These are phyloP conservation scores for Harpegnathos saltator DNA, from an alignment of 1,140 invertebrate species.

Conservation along the genomic window DNA sequence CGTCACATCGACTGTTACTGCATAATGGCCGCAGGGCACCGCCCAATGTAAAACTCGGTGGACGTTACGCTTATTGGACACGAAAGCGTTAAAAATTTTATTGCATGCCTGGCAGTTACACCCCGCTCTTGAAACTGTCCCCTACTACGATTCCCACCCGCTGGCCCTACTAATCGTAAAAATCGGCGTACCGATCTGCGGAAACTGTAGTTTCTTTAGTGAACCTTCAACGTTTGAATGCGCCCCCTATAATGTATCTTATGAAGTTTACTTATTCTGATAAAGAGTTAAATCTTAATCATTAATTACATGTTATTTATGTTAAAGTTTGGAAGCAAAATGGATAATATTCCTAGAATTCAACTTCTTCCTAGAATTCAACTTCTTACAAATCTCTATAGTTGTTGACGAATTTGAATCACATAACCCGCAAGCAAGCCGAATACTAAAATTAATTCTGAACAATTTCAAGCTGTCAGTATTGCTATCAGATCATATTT, in stretches of 20 bases:
- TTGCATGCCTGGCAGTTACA: slow-evolving; percentile 81
- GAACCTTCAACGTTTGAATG: slow-evolving; percentile 71
- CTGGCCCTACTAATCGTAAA: slow-evolving; percentile 78
- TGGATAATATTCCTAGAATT: not conserved
- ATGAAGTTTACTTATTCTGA: slow-evolving; percentile 20
- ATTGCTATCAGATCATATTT: no score
- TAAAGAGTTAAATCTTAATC: not conserved
- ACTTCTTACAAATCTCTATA: no score
- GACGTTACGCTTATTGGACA: slow-evolving; percentile 82
- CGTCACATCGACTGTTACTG: slow-evolving; percentile 72
- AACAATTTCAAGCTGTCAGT: no score
- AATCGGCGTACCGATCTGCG: slow-evolving; percentile 69
- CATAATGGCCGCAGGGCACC: slow-evolving; percentile 84
- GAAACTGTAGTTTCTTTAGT: slow-evolving; percentile 43
- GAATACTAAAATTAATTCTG: no score
- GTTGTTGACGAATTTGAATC: no score
- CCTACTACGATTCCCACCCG: slow-evolving; percentile 55
- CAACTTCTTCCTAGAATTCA: no score
- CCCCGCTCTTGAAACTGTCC: slow-evolving; percentile 74
- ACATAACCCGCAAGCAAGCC: no score
- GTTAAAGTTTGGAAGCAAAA: not conserved
- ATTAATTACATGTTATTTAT: not conserved
- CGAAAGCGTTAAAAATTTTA: slow-evolving; percentile 84
- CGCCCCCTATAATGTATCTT: slow-evolving; percentile 71
- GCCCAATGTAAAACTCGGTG: slow-evolving; percentile 79